Conservation (phyloP, 2,797 vertebrate species). For the Sebastes hubbsi region DNA sequence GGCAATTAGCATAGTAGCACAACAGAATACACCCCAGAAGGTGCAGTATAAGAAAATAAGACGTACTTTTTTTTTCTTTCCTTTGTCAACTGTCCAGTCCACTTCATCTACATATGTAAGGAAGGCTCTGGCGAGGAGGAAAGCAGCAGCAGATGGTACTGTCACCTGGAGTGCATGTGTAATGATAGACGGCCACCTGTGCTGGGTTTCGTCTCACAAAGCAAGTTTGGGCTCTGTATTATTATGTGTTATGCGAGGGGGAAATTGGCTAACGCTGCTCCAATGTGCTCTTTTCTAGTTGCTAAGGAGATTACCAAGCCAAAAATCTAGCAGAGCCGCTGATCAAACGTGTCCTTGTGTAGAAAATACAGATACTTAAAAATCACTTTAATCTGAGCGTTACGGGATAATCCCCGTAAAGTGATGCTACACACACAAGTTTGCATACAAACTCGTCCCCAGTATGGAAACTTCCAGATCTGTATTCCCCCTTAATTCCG, state of each 20-base stretch:
- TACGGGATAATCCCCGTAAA: conserved; percentile 31
- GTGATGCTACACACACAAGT: conserved; percentile 4
- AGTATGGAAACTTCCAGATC: conserved; percentile 22
- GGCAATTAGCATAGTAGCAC: not conserved
- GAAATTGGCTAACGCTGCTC: conserved; percentile 11
- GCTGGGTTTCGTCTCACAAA: conserved; percentile 37
- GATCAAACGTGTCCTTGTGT: conserved; percentile 32
- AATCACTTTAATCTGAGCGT: conserved; percentile 35
- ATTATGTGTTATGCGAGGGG: conserved; percentile 24
- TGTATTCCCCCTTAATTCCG: not conserved
- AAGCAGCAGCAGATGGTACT: conserved; percentile 72
- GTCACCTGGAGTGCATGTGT: conserved; percentile 70
- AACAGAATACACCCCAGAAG: not conserved
- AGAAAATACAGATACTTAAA: conserved; percentile 35
- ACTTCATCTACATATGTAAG: conserved; percentile 59
- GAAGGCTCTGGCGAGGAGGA: conserved; percentile 28
- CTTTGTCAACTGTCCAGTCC: conserved; percentile 41
- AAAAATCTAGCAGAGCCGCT: conserved; percentile 32
- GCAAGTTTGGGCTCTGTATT: conserved; percentile 36
- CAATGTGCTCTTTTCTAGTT: conserved; percentile 29
- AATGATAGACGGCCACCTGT: conserved; percentile 76
- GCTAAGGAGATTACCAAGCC: conserved; percentile 38
- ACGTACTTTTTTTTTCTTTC: conserved; percentile 11
- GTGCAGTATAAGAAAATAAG: conserved; percentile 6
- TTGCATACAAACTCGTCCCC: not conserved